Base-by-base conservation (phyloP, 2,888 invertebrate species). In the Acleris emargana region DNA sequence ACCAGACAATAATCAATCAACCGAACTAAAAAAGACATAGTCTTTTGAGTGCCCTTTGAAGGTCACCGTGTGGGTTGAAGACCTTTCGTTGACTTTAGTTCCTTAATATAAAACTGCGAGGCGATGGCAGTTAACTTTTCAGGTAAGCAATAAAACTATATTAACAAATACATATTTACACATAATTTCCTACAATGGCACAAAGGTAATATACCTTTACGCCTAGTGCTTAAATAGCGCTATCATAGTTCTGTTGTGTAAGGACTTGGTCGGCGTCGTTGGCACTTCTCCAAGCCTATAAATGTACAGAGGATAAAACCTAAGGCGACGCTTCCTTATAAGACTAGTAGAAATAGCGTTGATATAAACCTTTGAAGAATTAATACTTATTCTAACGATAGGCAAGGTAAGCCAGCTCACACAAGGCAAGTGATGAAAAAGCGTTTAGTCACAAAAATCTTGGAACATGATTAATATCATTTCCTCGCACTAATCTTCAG, bases 251-350 rank as follows among this genome's bases (percentile, higher is more conserved):
- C 45, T 45, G 70, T 82, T 80, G 80, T 78, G 79, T 79, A 80
- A 84, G 81, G 73, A 75, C 73, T 76, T 74, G 75, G 76, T 69
- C 73, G 73, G 52, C 43, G 63, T 55, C 71, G 72, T 78, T 89
- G 89, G 89, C 88, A 77, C 72, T 71, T 71, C 69, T 80, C 89
- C 89, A 89, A 81, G 72, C 72, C 85, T 86, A 87, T 88, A 82
- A 86, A 82, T 77, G 84, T 81, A 77, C 77, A 77, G 74, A 69
- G 73, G 76, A 73, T 75, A 72, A 82, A 81, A 79, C 77, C 73
- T 77, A 76, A 77, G 77, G 76, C 72, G 76, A 77, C 76, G 74
- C 79, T 80, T 85, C 84, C 85, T 82, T 83, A 79, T 77, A 71
- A 77, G 73, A 70, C 38, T 49, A 53, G 38, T 52, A 59, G 58